Conservation (phyloP, 2,888 invertebrate genomes). For the Nycteola revayana region DNA sequence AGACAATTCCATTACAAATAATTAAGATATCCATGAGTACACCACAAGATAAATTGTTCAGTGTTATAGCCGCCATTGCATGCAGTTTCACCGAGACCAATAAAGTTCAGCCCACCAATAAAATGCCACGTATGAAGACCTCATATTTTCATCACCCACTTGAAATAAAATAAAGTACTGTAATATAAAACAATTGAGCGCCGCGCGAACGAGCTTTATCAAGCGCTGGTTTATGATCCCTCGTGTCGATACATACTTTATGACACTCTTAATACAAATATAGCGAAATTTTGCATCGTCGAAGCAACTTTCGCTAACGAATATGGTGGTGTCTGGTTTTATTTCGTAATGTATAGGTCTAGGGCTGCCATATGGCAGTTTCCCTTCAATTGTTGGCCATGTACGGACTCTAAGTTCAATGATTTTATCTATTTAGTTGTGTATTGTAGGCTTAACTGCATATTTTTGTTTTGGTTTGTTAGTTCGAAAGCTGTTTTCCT, state of each 20-base stretch:
- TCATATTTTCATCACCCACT: constrained; percentile 7
- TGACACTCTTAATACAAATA: constrained; percentile 55
- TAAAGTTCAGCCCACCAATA: constrained; percentile 2
- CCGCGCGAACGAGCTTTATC: constrained; percentile 14
- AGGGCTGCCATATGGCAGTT: constrained; percentile 34
- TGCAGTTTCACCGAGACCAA: no score
- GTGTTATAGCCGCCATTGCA: no score
- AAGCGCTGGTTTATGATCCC: constrained; percentile 34
- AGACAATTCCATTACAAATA: no score
- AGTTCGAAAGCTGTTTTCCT: no score
- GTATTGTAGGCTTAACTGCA: neutral
- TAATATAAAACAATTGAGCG: constrained; percentile 16
- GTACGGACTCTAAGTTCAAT: constrained; percentile 31
- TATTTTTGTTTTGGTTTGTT: neutral
- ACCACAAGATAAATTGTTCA: no score
- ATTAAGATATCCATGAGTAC: no score
- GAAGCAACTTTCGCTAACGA: constrained; percentile 64
- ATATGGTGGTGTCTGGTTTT: constrained; percentile 57
- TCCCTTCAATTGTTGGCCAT: constrained; percentile 32
- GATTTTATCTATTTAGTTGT: constrained; percentile 10
- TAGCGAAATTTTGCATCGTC: constrained; percentile 55
- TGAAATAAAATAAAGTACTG: constrained; percentile 3
- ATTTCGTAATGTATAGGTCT: constrained; percentile 49
- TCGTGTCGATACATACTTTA: constrained; percentile 48
- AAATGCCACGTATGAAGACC: constrained; percentile 2